Evolutionary conservation across 2,797 vertebrate genomes (phyloP).

Genomic region (Xerus rutilus): DNA sequence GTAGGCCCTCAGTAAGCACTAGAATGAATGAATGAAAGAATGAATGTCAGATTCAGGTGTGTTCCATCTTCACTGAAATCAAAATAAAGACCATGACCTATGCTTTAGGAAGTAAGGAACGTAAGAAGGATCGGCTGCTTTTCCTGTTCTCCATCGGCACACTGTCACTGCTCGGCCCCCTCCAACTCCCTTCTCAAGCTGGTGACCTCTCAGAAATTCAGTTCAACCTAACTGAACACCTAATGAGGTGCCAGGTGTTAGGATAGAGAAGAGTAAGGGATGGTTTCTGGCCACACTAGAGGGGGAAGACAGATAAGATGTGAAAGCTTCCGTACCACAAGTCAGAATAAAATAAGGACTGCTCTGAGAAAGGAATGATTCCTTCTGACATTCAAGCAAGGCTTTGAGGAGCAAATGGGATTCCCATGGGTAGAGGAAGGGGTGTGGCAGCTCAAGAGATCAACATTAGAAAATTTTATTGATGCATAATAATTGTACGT

Average conservation of each 20-base stretch:
- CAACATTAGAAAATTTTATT: background rate
- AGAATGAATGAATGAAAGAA: background rate
- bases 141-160: background rate
- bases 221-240: background rate
- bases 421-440: background rate
- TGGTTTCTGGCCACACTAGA: background rate
- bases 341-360: background rate
- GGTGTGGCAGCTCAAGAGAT: background rate
- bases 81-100: background rate
- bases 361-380: background rate
- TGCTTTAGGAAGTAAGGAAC: background rate
- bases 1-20: background rate
- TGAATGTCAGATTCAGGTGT: background rate
- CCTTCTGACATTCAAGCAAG: background rate
- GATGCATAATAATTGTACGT: background rate
- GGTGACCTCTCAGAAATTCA: background rate
- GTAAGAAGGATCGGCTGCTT: background rate
- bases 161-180: background rate
- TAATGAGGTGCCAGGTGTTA: background rate
- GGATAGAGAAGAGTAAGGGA: too few relatives aligned
- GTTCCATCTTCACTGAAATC: background rate
- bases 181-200: background rate
- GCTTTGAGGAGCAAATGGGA: background rate
- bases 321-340: background rate
- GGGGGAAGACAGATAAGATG: background rate